phyloP scores from a whole-genome alignment of 2,888 invertebrate species.

The Limenitis camilla region DNA sequence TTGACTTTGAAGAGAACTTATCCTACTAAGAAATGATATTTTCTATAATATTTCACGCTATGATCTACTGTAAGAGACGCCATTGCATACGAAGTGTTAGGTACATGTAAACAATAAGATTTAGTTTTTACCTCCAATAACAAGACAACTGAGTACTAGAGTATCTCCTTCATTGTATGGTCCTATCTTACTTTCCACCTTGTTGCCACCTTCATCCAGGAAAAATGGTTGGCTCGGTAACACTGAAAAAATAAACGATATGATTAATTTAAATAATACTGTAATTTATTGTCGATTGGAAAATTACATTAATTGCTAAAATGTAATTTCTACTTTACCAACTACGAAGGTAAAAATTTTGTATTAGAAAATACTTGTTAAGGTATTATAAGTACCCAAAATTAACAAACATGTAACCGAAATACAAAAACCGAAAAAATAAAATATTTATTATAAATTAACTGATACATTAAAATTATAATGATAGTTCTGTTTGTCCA shows the following conservation, averaged over 20 bases:
- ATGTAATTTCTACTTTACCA: too few relatives aligned
- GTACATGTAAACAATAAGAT: background rate
- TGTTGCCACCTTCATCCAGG: slow-evolving; percentile 63
- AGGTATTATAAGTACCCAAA: too few relatives aligned
- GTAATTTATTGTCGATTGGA: background rate
- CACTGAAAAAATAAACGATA: slow-evolving; percentile 41
- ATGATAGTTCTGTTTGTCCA: too few relatives aligned
- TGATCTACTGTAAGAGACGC: background rate
- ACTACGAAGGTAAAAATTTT: too few relatives aligned
- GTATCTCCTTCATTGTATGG: slow-evolving; percentile 76
- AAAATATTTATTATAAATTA: too few relatives aligned
- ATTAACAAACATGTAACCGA: too few relatives aligned
- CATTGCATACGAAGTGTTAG: background rate
- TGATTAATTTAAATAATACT: background rate
- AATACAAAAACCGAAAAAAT: too few relatives aligned
- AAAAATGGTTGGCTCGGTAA: slow-evolving; percentile 69
- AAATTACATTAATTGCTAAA: background rate
- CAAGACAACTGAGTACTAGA: slow-evolving; percentile 70
- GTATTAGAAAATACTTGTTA: too few relatives aligned
- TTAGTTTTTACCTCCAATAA: slow-evolving; percentile 69
- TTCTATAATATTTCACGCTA: background rate
- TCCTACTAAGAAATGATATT: too few relatives aligned
- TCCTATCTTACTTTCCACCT: slow-evolving; percentile 62
- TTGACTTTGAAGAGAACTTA: too few relatives aligned
- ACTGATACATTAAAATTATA: too few relatives aligned